Base-by-base conservation (phyloP, 2,888 invertebrate genomes). In the Eustalomyia histrio region DNA sequence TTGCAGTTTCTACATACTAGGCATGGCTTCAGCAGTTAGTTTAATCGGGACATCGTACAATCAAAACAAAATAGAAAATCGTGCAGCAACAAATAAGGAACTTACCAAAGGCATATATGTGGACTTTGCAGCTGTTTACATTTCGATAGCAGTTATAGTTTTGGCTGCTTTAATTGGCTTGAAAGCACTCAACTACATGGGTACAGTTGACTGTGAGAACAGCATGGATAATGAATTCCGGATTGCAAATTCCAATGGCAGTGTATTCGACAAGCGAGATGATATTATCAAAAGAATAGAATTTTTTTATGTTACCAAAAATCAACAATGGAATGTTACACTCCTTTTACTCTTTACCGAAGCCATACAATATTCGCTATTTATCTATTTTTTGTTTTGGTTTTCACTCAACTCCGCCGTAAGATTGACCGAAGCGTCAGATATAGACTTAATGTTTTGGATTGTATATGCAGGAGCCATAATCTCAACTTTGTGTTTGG, bases 241-340 rank as follows among this genome's bases (percentile, higher is more conserved):
- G 3, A 88, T 88, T 39, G 87, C 89, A 7, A 89, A 89, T 78
- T 85, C 87, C 9, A 89, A 89, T 79, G 88, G 87, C 35, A 87
- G 85, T 73, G 85, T 89, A n/a, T 89, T 89, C 64, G 89, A 89
- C 80, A 76, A 83, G 2, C 86, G 89, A 0, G 76, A 84, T 52
- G 87, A 88, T 1, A 84, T 89, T 4, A 88, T 89, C 43, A 88
- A 88, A 74, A 85, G 85, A 6, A 86, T 89, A 53, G 85, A 88
- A 75, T 89, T 89, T 83, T 89, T 89, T 76, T 89, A 89, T 78
- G 87, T 89, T 16, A 89, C 88, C 24, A 88, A 87, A 74, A 87
- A 87, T 61, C 87, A 87, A 64, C 89, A 88, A 76, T 89, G 89
- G 89, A 86, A 86, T 50, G 84, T 89, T 7, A 87, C 86, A 17